Base-by-base conservation (phyloP, 2,888 invertebrate species). In the Empis stercorea region DNA sequence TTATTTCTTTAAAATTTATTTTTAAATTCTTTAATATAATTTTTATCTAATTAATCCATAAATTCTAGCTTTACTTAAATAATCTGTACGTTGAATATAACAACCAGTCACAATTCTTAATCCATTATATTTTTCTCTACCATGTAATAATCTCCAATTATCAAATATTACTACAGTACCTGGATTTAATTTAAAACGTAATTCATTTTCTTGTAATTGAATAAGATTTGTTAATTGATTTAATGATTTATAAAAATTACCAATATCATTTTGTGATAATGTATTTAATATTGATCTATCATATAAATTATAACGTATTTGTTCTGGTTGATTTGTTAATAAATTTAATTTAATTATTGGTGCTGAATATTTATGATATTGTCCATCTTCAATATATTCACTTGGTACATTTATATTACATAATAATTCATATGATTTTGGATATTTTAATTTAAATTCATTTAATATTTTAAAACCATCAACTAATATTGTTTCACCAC, bases 61-160 rank as follows among this genome's bases (percentile, higher is more conserved):
- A 2, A 63, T 57, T 16, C 78, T 62, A 1, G 81, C 81, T 57
- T 71, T 75, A 57, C 81, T 78, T 44, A 77, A 61, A 71, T 77
- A 82, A 63, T 82, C 84, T 48, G 81, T 80, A 42, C 84, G 73
- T 7, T 80, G 71, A 30, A 87, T 73, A 65, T 88, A 88, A 54
- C 83, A 79, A 1, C 87, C 86, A 45, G 76, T 73, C 58, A 88
- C 70, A 16, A 74, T 68, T 37, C 88, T 73, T 9, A 64, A 68
- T 0, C 87, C 87, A 1, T 76, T 73, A 60, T 82, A 88, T 0
- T 73, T 74, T 2, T 76, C 74, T 43, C 87, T 72, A 0, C 86
- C 87, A 57, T 89, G 88, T 2, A 86, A 66, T 2, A 86, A 72
- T 46, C 88, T 72, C 76, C 84, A 87, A 67, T 88, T 88, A 60